Evolutionary conservation across 2,797 vertebrate species (phyloP).

Genomic region (Sebastes iracundus): DNA sequence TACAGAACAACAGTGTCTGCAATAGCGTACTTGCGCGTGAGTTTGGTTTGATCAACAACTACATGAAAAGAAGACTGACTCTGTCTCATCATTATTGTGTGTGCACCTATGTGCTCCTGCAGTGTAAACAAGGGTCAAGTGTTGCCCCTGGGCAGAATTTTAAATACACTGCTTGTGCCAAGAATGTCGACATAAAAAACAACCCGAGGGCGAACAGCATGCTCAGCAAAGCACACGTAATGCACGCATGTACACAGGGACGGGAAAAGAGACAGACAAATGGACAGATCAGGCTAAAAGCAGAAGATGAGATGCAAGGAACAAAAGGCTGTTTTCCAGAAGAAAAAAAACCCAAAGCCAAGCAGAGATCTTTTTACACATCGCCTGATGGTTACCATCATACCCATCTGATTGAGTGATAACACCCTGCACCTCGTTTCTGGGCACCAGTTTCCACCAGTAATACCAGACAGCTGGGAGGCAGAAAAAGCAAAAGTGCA

Average conservation of each 20-base stretch:
- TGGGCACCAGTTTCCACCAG: conserved; percentile 60
- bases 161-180: conserved; percentile 63
- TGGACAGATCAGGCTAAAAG: not conserved
- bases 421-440: conserved; percentile 68
- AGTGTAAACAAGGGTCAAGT: conserved; percentile 57
- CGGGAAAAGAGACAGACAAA: not conserved
- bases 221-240: conserved; percentile 66
- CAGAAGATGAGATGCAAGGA: not conserved
- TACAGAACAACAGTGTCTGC: conserved; percentile 18
- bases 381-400: conserved; percentile 40
- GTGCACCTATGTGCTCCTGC: conserved; percentile 31
- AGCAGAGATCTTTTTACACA: conserved; percentile 20
- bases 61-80: conserved; percentile 28
- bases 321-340: conserved; percentile 21
- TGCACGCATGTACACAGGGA: conserved; percentile 26
- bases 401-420: conserved; percentile 52
- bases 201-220: conserved; percentile 40
- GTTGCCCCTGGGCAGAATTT: conserved; percentile 49
- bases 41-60: conserved; percentile 6
- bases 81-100: conserved; percentile 12
- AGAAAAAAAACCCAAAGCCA: not conserved
- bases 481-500: conserved; percentile 74
- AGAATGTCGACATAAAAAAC: conserved; percentile 47
- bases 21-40: not conserved
- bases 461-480: conserved; percentile 71